Evolutionary conservation across 2,888 invertebrate genomes (phyloP).

Genomic region (Latrodectus elegans): DNA sequence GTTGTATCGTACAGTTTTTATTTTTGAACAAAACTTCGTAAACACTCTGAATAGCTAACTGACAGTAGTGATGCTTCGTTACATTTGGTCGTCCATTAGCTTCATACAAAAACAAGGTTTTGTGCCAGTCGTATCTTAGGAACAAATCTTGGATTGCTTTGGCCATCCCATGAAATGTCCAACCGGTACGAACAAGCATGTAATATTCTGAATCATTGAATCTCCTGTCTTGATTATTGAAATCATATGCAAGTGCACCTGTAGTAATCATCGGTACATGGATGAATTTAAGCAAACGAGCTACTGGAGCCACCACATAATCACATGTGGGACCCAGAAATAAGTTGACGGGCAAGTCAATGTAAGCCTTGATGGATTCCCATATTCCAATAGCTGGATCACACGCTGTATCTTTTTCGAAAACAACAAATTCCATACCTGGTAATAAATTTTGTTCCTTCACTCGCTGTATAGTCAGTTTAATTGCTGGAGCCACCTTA

Average conservation of each 20-base stretch:
- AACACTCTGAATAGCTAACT: slow-evolving; percentile 19
- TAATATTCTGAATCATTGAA: slow-evolving; percentile 84
- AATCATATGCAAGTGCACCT: slow-evolving; percentile 87
- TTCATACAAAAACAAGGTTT: slow-evolving; percentile 38
- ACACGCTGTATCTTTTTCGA: slow-evolving; percentile 72
- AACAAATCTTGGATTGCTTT: slow-evolving; percentile 40
- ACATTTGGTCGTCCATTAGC: slow-evolving; percentile 32
- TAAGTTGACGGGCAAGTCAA: slow-evolving; percentile 42
- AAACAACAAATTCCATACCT: slow-evolving; percentile 72
- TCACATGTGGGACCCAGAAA: slow-evolving; percentile 71
- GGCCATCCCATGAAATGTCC: slow-evolving; percentile 72
- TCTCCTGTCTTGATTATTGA: slow-evolving; percentile 81
- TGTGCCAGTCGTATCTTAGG: slow-evolving; percentile 16
- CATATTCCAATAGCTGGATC: slow-evolving; percentile 72
- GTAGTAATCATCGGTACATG: slow-evolving; percentile 85
- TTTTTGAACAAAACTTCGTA: background rate
- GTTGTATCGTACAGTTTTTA: slow-evolving; percentile 13
- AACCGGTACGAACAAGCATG: slow-evolving; percentile 85
- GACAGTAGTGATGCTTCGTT: slow-evolving; percentile 39
- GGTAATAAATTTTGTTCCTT: slow-evolving; percentile 77
- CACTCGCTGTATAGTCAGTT: slow-evolving; percentile 79
- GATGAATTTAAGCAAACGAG: slow-evolving; percentile 84
- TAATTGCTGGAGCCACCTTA: slow-evolving; percentile 80
- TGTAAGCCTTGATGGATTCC: slow-evolving; percentile 77
- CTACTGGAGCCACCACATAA: slow-evolving; percentile 81